Base-by-base conservation (phyloP, 2,888 invertebrate genomes). In the Erebia epiphron region DNA sequence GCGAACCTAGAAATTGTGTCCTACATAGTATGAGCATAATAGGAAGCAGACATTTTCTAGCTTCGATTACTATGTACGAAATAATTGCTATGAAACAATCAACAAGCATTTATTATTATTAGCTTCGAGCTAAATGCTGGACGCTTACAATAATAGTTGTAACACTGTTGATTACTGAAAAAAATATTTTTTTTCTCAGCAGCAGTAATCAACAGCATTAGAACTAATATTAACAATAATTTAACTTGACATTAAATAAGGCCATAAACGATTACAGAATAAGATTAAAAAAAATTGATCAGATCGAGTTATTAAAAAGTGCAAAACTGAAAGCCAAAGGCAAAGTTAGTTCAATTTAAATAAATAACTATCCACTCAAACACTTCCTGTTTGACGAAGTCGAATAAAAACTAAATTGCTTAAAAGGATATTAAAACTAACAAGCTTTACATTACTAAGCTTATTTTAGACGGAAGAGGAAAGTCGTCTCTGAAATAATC, bases 401-500 rank as follows among this genome's bases (percentile, higher is more conserved):
- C 61, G 41, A 57, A 58, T n/a, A 50, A 69, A 68, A 70, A 68
- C 58, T 67, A 73, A 71, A 75, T 68, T 68, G 63, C 61, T 75
- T 54, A 74, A 77, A 78, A 74, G 71, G 70, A 50, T 73, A 72
- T 75, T 75, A 75, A 77, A 78, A 78, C 76, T 77, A 76, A 79
- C 76, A 76, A 69, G 76, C 76, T 77, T 74, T 75, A 77, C 77
- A 78, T 78, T 76, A 79, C 78, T 78, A 80, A 83, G 84, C 81
- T 82, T 86, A 85, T 86, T 87, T 84, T 81, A 84, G 82, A 85
- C 76, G 80, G 82, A 84, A 83, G 86, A 84, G 82, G 84, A 85
- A 85, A 86, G 82, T 86, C 82, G 83, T 83, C 81, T 83, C 84
- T 84, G 86, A 87, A 86, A 89, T 90, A 90, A 91, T 89, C 87